Conservation (phyloP, 1,140 invertebrate genomes). For the Pseudomyrmex concolor region DNA sequence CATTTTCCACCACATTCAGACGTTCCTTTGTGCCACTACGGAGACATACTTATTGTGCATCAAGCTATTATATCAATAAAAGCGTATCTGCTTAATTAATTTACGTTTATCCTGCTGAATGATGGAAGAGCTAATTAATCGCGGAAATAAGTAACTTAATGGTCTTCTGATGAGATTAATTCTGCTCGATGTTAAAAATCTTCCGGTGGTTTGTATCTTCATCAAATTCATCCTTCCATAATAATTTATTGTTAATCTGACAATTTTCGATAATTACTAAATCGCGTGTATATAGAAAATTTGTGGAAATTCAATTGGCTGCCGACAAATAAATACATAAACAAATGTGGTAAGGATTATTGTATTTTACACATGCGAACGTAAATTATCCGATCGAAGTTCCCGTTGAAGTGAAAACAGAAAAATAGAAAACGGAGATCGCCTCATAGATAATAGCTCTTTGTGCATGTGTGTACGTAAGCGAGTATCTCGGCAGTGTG, state of each 20-base stretch:
- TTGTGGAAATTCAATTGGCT: background rate
- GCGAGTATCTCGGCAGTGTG: background rate
- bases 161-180: background rate
- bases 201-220: background rate
- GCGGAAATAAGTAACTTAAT: conserved; percentile 41
- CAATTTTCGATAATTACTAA: background rate
- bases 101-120: conserved; percentile 5
- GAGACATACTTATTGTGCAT: conserved; percentile 33
- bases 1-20: conserved; percentile 37
- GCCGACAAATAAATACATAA: background rate
- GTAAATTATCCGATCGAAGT: background rate
- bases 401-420: background rate
- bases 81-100: conserved; percentile 34
- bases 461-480: too few relatives aligned
- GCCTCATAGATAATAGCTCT: conserved; percentile 16
- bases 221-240: background rate
- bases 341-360: background rate
- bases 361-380: background rate
- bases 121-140: conserved; percentile 30
- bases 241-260: conserved; percentile 16
- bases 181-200: background rate
- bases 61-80: conserved; percentile 41
- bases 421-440: conserved; percentile 15
- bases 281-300: background rate
- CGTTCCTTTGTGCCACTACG: conserved; percentile 25